Evolutionary conservation across 2,888 invertebrate genomes (phyloP).

Genomic region (Lysandra coridon): DNA sequence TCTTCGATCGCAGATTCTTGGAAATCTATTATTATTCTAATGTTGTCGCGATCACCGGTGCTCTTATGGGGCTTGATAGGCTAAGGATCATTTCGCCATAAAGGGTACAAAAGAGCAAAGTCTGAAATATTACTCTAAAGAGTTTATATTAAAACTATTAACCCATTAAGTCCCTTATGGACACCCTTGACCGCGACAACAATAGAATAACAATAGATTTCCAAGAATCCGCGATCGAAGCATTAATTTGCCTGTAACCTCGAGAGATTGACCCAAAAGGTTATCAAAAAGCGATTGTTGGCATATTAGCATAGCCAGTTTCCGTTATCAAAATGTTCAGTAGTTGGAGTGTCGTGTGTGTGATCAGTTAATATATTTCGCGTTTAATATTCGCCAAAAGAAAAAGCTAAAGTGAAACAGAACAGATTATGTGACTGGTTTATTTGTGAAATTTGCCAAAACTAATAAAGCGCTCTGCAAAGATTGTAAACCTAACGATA

Average conservation of each 20-base stretch:
- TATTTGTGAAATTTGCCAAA: no score
- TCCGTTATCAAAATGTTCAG: constrained; percentile 44
- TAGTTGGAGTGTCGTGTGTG: neutral
- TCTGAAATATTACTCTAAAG: neutral
- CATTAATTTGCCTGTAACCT: neutral
- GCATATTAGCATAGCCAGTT: constrained; percentile 48
- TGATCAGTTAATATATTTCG: neutral
- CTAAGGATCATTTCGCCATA: neutral
- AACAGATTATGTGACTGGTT: neutral
- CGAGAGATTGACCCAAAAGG: constrained; percentile 3
- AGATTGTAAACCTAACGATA: neutral
- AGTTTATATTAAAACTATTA: neutral
- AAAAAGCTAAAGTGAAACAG: neutral
- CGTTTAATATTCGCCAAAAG: neutral
- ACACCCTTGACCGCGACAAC: no score
- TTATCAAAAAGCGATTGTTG: constrained; percentile 15
- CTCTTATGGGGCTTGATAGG: no score
- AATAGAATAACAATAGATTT: no score
- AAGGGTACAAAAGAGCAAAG: no score
- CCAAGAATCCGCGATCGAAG: no score
- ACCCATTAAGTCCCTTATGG: no score
- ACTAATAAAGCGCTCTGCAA: no score
- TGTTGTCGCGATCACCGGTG: no score
- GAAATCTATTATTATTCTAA: no score
- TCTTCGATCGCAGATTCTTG: no score